A percentile compares a stretch with the other conserved stretches of the same genome.
Conservation (phyloP, 2,797 vertebrate genomes). For the Octomys mimax region DNA sequence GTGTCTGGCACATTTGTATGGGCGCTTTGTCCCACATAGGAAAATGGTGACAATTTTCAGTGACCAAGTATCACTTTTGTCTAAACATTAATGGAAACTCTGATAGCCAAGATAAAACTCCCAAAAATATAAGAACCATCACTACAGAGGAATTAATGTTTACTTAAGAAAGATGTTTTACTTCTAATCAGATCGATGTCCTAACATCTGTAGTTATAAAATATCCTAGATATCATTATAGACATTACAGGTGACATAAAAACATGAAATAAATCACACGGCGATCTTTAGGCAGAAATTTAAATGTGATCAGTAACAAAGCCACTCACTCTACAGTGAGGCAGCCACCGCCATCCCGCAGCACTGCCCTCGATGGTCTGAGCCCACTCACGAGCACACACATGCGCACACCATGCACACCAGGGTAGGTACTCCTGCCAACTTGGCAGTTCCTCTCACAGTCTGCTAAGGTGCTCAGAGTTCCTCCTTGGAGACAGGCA, state of each 20-base stretch:
- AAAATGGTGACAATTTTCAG: not conserved
- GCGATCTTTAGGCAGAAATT: slow-evolving; percentile 58
- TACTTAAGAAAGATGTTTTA: slow-evolving; percentile 10
- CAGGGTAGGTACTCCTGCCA: not conserved
- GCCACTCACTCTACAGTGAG: slow-evolving; percentile 55
- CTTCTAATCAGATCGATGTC: slow-evolving; percentile 45
- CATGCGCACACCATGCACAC: not conserved
- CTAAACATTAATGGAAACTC: not conserved
- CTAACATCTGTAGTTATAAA: slow-evolving; percentile 22
- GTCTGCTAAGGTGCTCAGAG: not conserved
- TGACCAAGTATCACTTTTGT: not conserved
- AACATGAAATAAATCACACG: not conserved
- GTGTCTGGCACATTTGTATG: not conserved
- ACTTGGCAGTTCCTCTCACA: slow-evolving; percentile 53
- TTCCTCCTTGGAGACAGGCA: not conserved
- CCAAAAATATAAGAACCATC: not conserved
- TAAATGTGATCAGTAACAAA: slow-evolving; percentile 56
- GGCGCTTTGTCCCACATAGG: not conserved
- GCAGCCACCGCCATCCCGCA: not conserved
- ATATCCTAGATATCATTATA: not conserved
- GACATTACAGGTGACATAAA: not conserved
- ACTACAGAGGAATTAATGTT: not conserved
- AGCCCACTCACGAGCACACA: slow-evolving; percentile 1
- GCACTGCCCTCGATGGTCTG: slow-evolving; percentile 41
- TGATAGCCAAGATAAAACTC: not conserved